These are phyloP conservation scores for Apeira syringaria DNA, from an alignment of 2,888 invertebrate species.

Conservation along the genomic window DNA sequence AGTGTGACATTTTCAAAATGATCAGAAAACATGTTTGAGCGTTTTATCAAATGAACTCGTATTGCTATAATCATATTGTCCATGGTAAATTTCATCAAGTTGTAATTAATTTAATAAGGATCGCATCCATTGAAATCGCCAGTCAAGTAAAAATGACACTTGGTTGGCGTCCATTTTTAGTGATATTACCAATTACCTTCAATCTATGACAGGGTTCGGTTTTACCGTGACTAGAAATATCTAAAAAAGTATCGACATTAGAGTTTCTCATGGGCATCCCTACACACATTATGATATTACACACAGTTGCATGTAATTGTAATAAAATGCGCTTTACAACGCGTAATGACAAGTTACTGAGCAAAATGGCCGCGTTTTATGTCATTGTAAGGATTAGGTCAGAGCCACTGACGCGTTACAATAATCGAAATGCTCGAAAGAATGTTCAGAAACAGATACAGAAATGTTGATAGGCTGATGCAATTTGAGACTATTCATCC, in stretches of 20 bases:
- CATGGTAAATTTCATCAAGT: too few species aligned
- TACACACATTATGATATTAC: slow-evolving; percentile 8
- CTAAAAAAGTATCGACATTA: not conserved
- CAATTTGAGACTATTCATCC: slow-evolving; percentile 8
- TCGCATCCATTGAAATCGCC: too few species aligned
- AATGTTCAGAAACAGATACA: slow-evolving; percentile 9
- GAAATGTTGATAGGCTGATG: slow-evolving; percentile 1
- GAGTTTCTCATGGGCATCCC: not conserved
- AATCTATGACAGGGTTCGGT: too few species aligned
- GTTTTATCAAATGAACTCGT: too few species aligned
- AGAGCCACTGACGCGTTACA: slow-evolving; percentile 23
- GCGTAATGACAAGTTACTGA: slow-evolving; percentile 46
- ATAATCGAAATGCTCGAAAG: slow-evolving; percentile 18
- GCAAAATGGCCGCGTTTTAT: slow-evolving; percentile 28
- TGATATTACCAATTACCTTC: too few species aligned
- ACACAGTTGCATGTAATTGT: slow-evolving; percentile 34
- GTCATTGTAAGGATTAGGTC: slow-evolving; percentile 23
- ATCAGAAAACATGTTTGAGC: too few species aligned
- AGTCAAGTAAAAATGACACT: too few species aligned
- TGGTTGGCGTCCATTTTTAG: too few species aligned
- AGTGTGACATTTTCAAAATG: too few species aligned
- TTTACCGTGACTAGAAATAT: too few species aligned
- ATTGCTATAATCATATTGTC: too few species aligned
- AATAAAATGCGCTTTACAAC: slow-evolving; percentile 46
- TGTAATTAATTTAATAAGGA: too few species aligned